Percentiles rank a stretch among this genome's conserved stretches.
These are phyloP conservation scores for Eupelmus urozonus DNA, from an alignment of 2,888 invertebrate genomes.

Conservation along the genomic window DNA sequence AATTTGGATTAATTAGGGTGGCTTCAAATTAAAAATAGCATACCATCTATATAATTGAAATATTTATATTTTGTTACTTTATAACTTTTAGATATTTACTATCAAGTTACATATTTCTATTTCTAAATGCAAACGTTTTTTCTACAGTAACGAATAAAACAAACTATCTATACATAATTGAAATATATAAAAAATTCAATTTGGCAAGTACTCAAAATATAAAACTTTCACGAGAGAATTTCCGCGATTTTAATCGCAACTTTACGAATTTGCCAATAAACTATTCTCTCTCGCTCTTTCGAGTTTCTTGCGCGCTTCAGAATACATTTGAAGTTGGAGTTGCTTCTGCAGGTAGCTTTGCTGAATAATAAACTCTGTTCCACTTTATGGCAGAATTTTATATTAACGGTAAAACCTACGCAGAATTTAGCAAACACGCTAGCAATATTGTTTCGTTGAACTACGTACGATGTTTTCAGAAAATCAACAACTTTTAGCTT, in stretches of 20 bases:
- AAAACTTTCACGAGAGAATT: slow-evolving; percentile 30
- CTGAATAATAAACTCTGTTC: slow-evolving; percentile 55
- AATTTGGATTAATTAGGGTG: no score
- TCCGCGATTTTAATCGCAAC: slow-evolving; percentile 46
- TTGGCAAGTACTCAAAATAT: background rate
- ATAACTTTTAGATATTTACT: no score
- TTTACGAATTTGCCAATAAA: slow-evolving; percentile 55
- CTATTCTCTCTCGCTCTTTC: slow-evolving; percentile 40
- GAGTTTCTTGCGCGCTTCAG: slow-evolving; percentile 36
- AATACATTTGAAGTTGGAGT: slow-evolving; percentile 50
- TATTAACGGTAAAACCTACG: slow-evolving; percentile 46
- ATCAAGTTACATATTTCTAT: no score
- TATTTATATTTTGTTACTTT: no score
- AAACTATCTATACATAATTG: background rate
- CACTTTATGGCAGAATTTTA: slow-evolving; percentile 40
- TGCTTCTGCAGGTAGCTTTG: slow-evolving; percentile 16
- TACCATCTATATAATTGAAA: no score
- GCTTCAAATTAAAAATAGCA: no score
- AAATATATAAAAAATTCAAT: background rate
- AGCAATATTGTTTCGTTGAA: no score
- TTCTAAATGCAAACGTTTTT: no score
- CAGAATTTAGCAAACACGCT: slow-evolving; percentile 2
- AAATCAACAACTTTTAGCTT: slow-evolving; percentile 21
- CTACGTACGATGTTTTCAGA: slow-evolving; percentile 32
- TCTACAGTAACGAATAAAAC: no score